Evolutionary conservation across 1,140 invertebrate genomes (phyloP), one percentile per base, ranked within the genome.

Genomic region (Drosophila truncata): DNA sequence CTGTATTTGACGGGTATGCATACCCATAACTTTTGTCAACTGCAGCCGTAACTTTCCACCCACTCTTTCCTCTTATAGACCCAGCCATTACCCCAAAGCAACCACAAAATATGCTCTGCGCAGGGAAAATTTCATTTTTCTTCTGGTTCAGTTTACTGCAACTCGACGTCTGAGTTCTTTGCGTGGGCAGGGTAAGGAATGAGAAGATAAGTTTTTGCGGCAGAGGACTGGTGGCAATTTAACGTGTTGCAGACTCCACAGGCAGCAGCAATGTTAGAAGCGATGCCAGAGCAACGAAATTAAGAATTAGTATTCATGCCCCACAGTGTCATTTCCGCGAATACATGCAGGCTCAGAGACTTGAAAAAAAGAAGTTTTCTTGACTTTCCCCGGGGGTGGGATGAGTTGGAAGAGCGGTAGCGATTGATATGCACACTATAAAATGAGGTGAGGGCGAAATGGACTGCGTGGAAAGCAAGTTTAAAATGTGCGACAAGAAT

Each of bases 291-390:
- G 82, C 73, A 81, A 69, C 85, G 47, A 88, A 90, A 90, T 90
- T 90, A 90, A 77, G 88, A 88, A 90, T 90, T 88, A 88, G 85
- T 88, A 88, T 88, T 88, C 81, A 88, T 85, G 85, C 85, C 85
- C 78, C 63, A 81, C 85, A 90, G 81, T 90, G 85, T 90, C 85
- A 85, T 88, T 88, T 85, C 78, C 81, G 85, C 85, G 85, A 76
- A 82, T 90, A 74, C 81, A 82, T 67, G 74, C 77, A 61, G 75
- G 72, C 80, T 65, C 69, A 60, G 54, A 64, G 47, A 35, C 72
- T 64, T 16, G 59, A 50, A 41, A 41, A 74, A 52, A 42, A 62
- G n/a, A 61, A 70, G 74, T 61, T 61, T 77, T 66, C 49, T 25
- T 49, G 27, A 76, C 54, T 55, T 37, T 47, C 67, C 54, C 44